Evolutionary conservation across 2,797 vertebrate species (phyloP).

Genomic region (Liparis tanakae): DNA sequence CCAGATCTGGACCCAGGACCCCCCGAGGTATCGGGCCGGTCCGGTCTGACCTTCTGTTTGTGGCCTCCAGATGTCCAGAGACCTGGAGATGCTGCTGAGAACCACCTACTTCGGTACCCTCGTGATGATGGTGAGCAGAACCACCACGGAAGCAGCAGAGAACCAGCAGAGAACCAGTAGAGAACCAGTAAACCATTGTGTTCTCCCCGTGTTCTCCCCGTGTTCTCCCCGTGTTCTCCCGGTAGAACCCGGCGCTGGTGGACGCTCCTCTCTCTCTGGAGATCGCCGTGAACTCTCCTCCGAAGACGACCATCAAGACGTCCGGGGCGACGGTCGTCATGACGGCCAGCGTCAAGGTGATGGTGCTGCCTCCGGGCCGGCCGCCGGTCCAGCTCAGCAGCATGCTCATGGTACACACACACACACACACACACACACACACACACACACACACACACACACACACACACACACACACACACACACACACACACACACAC

Average conservation of each 20-base stretch:
- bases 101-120: constrained; percentile 92
- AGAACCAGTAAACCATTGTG: no score
- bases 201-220: no score
- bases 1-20: background rate
- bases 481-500: no score
- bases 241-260: constrained; percentile 86
- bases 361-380: constrained; percentile 80
- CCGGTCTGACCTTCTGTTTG: background rate
- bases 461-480: no score
- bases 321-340: constrained; percentile 87
- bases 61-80: constrained; percentile 88
- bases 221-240: constrained; percentile 20
- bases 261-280: constrained; percentile 88
- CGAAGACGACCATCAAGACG: constrained; percentile 89
- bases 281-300: constrained; percentile 84
- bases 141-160: background rate
- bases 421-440: constrained; percentile 23
- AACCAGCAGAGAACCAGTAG: background rate
- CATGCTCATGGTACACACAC: constrained; percentile 90
- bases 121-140: constrained; percentile 87
- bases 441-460: background rate
- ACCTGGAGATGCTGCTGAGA: constrained; percentile 91
- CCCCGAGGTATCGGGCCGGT: no score
- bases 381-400: constrained; percentile 88
- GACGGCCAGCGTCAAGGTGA: constrained; percentile 86